Evolutionary conservation across 2,797 vertebrate genomes (phyloP).

Genomic region (Naso thynnoides): DNA sequence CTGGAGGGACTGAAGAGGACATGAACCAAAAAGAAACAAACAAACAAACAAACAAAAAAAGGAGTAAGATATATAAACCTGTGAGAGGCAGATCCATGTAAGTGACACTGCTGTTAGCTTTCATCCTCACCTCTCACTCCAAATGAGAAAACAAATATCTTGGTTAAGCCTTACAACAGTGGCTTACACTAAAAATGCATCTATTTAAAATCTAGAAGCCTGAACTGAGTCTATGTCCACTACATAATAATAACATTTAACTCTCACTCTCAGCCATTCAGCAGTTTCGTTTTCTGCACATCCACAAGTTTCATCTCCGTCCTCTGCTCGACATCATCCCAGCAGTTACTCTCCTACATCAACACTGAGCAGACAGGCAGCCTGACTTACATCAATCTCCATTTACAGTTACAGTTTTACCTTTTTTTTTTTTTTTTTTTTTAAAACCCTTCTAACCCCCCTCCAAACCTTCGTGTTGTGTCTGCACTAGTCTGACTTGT

Average conservation of each 20-base stretch:
- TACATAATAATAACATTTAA: conserved; percentile 72
- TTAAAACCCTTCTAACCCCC: neutral
- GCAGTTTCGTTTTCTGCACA: conserved; percentile 63
- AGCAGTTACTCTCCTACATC: conserved; percentile 58
- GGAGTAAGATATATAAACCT: conserved; percentile 46
- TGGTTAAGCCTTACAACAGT: conserved; percentile 56
- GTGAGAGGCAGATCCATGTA: conserved; percentile 48
- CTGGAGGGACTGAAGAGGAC: conserved; percentile 23
- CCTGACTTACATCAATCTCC: conserved; percentile 66
- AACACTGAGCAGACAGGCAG: conserved; percentile 62
- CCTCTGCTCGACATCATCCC: conserved; percentile 58
- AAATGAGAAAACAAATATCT: conserved; percentile 58
- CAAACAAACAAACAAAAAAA: conserved; percentile 37
- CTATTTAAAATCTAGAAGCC: conserved; percentile 75
- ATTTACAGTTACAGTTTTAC: conserved; percentile 60
- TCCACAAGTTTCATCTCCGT: conserved; percentile 45
- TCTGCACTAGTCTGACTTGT: conserved; percentile 92
- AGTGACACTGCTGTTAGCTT: conserved; percentile 52
- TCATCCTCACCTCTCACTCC: conserved; percentile 49
- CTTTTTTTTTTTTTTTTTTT: conserved; percentile 32
- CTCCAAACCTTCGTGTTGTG: conserved; percentile 24
- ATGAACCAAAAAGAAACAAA: conserved; percentile 23
- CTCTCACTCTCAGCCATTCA: conserved; percentile 59
- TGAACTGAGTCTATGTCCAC: conserved; percentile 71
- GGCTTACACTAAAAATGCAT: conserved; percentile 64